Evolutionary conservation across 2,888 invertebrate species (phyloP).

Genomic region (Tolmerus cingulatus): DNA sequence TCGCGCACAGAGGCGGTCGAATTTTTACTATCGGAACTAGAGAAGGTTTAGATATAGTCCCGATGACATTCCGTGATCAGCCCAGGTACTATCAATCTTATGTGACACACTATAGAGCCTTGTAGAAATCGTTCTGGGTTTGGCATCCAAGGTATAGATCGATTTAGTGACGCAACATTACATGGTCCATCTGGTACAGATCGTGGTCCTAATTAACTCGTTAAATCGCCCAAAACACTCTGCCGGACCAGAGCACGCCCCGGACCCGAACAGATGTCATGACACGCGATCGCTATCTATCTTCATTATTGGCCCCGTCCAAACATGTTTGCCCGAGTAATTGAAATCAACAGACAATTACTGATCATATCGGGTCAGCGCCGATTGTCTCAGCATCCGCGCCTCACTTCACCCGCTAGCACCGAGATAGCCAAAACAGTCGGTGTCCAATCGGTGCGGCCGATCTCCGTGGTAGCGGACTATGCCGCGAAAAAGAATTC

Average conservation of each 20-base stretch:
- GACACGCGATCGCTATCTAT: conserved; percentile 26
- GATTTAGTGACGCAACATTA: neutral
- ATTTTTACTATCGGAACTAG: neutral
- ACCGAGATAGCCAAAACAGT: neutral
- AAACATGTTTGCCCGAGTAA: conserved; percentile 40
- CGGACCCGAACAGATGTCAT: neutral
- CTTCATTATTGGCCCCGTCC: conserved; percentile 7
- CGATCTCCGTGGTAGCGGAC: neutral
- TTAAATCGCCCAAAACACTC: neutral
- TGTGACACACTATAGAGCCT: neutral
- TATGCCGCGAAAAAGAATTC: conserved; percentile 18
- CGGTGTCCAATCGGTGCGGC: neutral
- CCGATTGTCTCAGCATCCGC: neutral
- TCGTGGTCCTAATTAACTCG: neutral
- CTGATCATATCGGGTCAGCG: conserved; percentile 30
- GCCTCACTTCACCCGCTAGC: neutral
- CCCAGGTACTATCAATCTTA: conserved; percentile 21
- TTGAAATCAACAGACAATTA: conserved; percentile 41
- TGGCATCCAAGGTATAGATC: neutral
- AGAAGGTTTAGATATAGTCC: neutral
- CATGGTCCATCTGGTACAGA: neutral
- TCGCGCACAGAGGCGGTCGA: neutral
- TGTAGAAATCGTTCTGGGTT: conserved; percentile 20
- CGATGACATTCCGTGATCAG: conserved; percentile 36
- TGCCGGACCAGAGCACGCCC: neutral